Evolutionary conservation across 2,888 invertebrate genomes (phyloP).

Genomic region (Zaprionus bogoriensis): DNA sequence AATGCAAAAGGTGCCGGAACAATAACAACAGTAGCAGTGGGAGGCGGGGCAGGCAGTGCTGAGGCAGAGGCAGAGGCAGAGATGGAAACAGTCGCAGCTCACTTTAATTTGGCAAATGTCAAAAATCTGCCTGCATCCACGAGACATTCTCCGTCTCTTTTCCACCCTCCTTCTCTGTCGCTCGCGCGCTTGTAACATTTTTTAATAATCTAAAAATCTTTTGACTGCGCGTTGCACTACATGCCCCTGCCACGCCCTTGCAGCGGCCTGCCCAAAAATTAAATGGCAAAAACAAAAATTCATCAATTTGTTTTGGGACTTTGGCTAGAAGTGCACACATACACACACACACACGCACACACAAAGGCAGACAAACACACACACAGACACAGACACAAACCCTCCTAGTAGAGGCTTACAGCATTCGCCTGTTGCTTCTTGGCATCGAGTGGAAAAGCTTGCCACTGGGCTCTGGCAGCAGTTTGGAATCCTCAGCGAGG

Average conservation of each 20-base stretch:
- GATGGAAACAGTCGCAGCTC: slow-evolving; percentile 37
- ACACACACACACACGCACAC: neutral
- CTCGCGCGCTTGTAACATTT: slow-evolving; percentile 43
- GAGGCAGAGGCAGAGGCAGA: slow-evolving; percentile 2
- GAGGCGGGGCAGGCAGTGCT: neutral
- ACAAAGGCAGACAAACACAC: neutral
- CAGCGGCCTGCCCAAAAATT: slow-evolving; percentile 22
- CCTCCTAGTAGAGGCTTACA: too few species aligned
- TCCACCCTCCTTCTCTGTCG: slow-evolving; percentile 18
- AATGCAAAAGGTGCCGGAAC: slow-evolving; percentile 59
- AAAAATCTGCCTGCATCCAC: slow-evolving; percentile 43
- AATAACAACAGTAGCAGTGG: slow-evolving; percentile 20
- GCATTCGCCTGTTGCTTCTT: too few species aligned
- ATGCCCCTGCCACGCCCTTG: slow-evolving; percentile 31
- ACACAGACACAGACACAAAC: slow-evolving; percentile 17
- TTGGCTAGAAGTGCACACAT: slow-evolving; percentile 13
- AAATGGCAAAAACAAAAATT: slow-evolving; percentile 50
- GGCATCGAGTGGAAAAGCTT: slow-evolving; percentile 44
- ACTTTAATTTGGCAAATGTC: slow-evolving; percentile 72
- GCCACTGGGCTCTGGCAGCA: too few species aligned
- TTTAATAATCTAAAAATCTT: slow-evolving; percentile 73
- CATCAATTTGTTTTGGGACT: slow-evolving; percentile 50
- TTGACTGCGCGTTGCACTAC: slow-evolving; percentile 49
- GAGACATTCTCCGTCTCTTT: slow-evolving; percentile 1
- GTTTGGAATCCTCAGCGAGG: too few species aligned